Evolutionary conservation across 2,888 invertebrate genomes (phyloP).

Genomic region (Temnothorax unifasciatus): DNA sequence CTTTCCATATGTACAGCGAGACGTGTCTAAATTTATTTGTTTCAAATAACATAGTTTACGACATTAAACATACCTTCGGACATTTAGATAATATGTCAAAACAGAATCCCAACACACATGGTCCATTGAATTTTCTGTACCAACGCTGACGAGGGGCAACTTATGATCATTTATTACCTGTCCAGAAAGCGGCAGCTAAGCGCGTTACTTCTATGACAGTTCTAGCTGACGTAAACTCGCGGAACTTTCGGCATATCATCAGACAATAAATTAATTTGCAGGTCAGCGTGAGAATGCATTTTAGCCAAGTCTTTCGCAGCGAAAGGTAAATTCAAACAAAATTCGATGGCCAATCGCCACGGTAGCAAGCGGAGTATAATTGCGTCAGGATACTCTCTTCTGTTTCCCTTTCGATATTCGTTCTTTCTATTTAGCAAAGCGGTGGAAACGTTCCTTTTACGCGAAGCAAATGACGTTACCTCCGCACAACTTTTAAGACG

Average conservation of each 20-base stretch:
- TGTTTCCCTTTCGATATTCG: conserved; percentile 4
- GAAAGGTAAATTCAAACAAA: conserved; percentile 11
- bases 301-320: conserved; percentile 21
- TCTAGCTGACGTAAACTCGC: conserved; percentile 31
- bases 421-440: conserved; percentile 41
- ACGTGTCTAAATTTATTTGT: conserved; percentile 46
- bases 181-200: conserved; percentile 28
- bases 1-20: conserved; percentile 64
- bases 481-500: conserved; percentile 31
- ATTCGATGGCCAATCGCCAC: conserved; percentile 20
- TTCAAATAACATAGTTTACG: background rate
- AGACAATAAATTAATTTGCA: conserved; percentile 48
- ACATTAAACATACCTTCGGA: background rate
- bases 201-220: conserved; percentile 42
- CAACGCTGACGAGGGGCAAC: conserved; percentile 14
- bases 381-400: conserved; percentile 12
- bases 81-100: conserved; percentile 1
- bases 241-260: conserved; percentile 12
- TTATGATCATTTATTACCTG: conserved; percentile 47
- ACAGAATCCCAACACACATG: conserved; percentile 3
- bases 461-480: conserved; percentile 10
- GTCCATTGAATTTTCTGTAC: conserved; percentile 11
- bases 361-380: conserved; percentile 15
- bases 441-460: background rate
- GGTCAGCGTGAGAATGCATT: conserved; percentile 36